Base-by-base conservation (phyloP, 2,113 vertebrate genomes). In the Shinisaurus crocodilurus region DNA sequence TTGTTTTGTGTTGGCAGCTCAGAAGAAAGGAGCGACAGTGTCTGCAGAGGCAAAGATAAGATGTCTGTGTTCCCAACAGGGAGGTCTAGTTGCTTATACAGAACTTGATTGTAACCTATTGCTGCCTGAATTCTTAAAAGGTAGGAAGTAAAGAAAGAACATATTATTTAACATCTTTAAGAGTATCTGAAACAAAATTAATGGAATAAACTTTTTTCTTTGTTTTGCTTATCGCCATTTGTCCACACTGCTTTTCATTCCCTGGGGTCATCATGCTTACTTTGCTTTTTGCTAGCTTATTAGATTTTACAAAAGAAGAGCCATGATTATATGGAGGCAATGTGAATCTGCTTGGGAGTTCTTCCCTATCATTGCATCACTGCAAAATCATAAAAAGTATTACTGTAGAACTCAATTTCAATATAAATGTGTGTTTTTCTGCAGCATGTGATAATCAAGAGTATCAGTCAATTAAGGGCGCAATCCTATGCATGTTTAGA, bases 1-100 rank as follows among this genome's bases (percentile, higher is more conserved):
- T 88, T 91, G 25, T 40, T 23, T 80, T 89, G 50, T 20, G 1
- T 85, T 92, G 93, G 91, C 90, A 94, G 63, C 70, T 90, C 85
- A 7, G 34, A 74, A 87, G 79, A 93, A 89, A 87, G 45, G 65
- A 18, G 4, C 9, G 79, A 57, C n/a, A 83, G 85, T 82, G 20
- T 70, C 60, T 16, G 48, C 34, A 57, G 82, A 89, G 74, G 89
- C 88, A 87, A 84, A 63, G 32, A 75, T 0, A 0, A 2, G 10
- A 0, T 88, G 29, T 12, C 25, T 37, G 2, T 90, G 45, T 89
- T 94, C 85, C 92, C 90, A 88, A 83, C 20, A 48, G 74, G 34
- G 77, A 16, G 27, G 5, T 8, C 91, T 16, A 40, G 76, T 81
- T 90, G 63, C 82, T 91, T 83, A 27, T 87, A 90, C 2, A 34